These are phyloP conservation scores for Herpetotheres cachinnans DNA, from an alignment of 2,113 vertebrate species.

Conservation along the genomic window DNA sequence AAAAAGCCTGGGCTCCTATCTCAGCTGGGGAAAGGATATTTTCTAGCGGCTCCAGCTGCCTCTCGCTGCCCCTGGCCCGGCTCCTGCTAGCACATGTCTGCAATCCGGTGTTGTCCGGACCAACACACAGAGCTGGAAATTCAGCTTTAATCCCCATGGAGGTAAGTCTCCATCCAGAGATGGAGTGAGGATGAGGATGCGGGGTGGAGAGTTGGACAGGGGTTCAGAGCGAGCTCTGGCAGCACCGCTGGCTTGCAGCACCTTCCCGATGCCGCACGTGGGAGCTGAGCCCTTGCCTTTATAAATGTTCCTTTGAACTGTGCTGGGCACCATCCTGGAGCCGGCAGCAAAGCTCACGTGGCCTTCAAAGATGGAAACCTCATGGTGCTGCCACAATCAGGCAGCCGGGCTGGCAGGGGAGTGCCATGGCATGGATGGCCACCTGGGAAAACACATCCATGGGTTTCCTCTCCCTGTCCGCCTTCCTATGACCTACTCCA, in stretches of 20 bases:
- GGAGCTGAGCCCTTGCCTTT: not conserved
- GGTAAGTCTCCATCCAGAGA: not conserved
- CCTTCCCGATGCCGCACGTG: rapidly evolving
- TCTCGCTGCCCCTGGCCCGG: not conserved
- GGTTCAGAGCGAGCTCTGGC: not conserved
- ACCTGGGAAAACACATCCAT: not conserved
- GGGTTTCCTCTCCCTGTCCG: not conserved
- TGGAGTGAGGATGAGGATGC: not conserved
- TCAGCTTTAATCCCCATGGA: not conserved
- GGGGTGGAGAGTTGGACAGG: not conserved
- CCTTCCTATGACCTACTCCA: not conserved
- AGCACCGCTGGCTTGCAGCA: not conserved
- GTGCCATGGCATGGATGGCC: rapidly evolving
- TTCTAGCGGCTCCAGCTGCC: conserved; percentile 3
- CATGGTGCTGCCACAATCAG: rapidly evolving
- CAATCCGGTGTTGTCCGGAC: not conserved
- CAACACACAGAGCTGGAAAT: not conserved
- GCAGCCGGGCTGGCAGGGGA: not conserved
- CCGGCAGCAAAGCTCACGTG: not conserved
- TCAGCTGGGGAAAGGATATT: not conserved
- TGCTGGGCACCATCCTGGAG: not conserved
- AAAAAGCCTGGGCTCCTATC: not conserved
- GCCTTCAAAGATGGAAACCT: not conserved
- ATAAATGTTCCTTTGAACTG: rapidly evolving
- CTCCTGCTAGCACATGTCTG: not conserved